Conservation (phyloP, 2,888 invertebrate genomes). For the Drosophila anomalipes region DNA sequence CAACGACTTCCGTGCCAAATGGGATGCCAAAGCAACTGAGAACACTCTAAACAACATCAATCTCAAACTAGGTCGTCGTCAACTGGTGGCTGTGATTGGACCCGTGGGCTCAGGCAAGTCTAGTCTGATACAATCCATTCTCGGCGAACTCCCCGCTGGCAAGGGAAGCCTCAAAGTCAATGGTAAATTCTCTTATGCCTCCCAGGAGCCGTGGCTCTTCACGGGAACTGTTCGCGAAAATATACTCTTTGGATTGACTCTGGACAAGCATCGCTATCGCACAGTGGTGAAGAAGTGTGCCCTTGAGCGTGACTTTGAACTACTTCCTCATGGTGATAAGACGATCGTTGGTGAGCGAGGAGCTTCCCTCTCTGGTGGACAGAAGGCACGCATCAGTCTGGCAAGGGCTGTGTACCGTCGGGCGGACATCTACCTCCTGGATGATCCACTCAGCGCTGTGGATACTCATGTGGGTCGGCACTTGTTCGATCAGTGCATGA, state of each 20-base stretch:
- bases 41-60: conserved; percentile 89
- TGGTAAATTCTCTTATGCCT: conserved; percentile 89
- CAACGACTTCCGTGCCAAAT: conserved; percentile 89
- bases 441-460: conserved; percentile 96
- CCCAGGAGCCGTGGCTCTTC: conserved; percentile 94
- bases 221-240: conserved; percentile 89
- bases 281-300: conserved; percentile 86
- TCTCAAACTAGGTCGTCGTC: conserved; percentile 88
- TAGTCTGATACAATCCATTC: conserved; percentile 86
- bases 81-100: conserved; percentile 89
- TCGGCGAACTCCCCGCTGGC: conserved; percentile 86
- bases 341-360: conserved; percentile 92
- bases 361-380: conserved; percentile 93
- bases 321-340: conserved; percentile 87
- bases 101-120: conserved; percentile 90
- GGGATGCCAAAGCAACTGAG: conserved; percentile 87
- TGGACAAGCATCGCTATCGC: conserved; percentile 87
- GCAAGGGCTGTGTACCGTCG: conserved; percentile 94
- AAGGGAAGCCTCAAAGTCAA: conserved; percentile 87
- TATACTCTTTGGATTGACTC: conserved; percentile 87
- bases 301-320: conserved; percentile 86
- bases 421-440: conserved; percentile 93
- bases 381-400: conserved; percentile 94
- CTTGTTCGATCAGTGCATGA: conserved; percentile 89
- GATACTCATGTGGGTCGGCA: conserved; percentile 95